phyloP scores from a whole-genome alignment of 2,888 invertebrate genomes.

The Keiferia lycopersicella region DNA sequence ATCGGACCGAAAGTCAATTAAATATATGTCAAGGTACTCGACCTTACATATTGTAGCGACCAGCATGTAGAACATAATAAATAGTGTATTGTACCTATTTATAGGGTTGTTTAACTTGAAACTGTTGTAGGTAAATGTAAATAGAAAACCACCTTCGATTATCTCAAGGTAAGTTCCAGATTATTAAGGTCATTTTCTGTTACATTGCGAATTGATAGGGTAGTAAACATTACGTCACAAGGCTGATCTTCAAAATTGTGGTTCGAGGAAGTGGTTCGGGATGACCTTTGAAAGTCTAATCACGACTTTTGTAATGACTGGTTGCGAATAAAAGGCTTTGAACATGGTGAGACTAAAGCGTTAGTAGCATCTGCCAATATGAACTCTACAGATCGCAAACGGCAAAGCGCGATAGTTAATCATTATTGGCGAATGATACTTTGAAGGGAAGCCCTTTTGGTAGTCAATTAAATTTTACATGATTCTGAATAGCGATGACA shows the following conservation, averaged over 20 bases:
- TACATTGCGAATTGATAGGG: background rate
- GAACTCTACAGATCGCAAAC: no score
- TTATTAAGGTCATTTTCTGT: background rate
- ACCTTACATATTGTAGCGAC: background rate
- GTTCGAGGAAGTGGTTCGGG: background rate
- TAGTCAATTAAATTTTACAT: no score
- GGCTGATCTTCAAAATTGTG: background rate
- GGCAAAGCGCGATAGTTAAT: no score
- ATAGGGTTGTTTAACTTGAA: conserved; percentile 8
- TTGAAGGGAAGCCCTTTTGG: no score
- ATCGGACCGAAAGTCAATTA: background rate
- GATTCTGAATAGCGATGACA: no score
- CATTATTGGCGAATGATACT: no score
- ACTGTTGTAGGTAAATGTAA: background rate
- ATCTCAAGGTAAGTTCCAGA: background rate
- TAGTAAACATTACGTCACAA: background rate
- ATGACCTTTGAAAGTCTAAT: background rate
- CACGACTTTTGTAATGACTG: conserved; percentile 1
- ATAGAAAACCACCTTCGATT: conserved; percentile 1
- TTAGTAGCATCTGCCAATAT: no score
- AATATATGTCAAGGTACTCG: background rate
- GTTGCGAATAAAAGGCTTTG: background rate
- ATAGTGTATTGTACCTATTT: no score
- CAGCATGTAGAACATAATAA: background rate
- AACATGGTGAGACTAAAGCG: no score